A percentile compares a stretch with the other conserved stretches of the same genome.
These are phyloP conservation scores for Cephus rjabovi DNA, from an alignment of 2,888 invertebrate genomes.

Conservation along the genomic window DNA sequence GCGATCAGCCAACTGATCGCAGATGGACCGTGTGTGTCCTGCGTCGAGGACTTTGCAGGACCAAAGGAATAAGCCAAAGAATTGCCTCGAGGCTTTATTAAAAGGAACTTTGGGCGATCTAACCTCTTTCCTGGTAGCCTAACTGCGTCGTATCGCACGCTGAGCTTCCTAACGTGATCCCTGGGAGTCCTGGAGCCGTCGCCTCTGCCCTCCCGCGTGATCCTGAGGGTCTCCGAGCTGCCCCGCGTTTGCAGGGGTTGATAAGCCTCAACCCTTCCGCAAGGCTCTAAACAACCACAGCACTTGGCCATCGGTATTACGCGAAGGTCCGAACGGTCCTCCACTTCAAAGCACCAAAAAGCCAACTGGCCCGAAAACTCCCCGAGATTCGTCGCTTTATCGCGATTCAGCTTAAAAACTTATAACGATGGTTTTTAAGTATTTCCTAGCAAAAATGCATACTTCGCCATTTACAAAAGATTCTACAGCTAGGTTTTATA, in stretches of 20 bases:
- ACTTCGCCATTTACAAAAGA: background rate
- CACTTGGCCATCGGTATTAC: constrained; percentile 40
- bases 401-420: background rate
- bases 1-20: too few relatives aligned
- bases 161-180: constrained; percentile 49
- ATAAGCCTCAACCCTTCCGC: constrained; percentile 41
- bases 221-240: constrained; percentile 26
- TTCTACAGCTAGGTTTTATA: too few relatives aligned
- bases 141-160: constrained; percentile 54
- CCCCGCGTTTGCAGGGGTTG: constrained; percentile 40
- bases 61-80: background rate
- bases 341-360: background rate
- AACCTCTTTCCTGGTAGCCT: constrained; percentile 30
- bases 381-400: background rate
- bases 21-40: background rate
- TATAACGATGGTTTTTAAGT: background rate
- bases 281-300: constrained; percentile 38
- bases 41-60: background rate
- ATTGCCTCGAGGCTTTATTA: background rate
- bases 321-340: background rate
- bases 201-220: constrained; percentile 30
- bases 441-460: background rate
- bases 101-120: background rate
- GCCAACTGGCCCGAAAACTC: background rate
- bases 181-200: constrained; percentile 41